These are phyloP conservation scores for Manis pentadactyla DNA, from an alignment of 2,797 vertebrate species.

Conservation along the genomic window DNA sequence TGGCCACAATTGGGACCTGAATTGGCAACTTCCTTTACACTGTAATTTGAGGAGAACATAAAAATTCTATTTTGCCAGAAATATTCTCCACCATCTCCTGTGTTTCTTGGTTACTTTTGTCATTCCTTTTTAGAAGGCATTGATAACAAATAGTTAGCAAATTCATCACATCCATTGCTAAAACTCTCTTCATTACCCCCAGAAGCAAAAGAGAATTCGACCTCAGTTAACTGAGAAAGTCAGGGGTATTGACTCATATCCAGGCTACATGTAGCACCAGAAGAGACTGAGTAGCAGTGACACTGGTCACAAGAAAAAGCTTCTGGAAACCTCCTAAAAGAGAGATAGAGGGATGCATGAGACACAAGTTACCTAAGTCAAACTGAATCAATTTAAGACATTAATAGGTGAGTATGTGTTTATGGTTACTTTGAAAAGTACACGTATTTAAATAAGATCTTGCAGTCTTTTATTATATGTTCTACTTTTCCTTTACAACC, in stretches of 20 bases:
- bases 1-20: not conserved
- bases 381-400: not conserved
- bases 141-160: not conserved
- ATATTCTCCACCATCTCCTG: not conserved
- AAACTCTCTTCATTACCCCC: not conserved
- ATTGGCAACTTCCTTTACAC: slow-evolving; percentile 18
- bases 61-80: slow-evolving; percentile 20
- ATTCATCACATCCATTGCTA: not conserved
- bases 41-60: slow-evolving; percentile 16
- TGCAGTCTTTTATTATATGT: not conserved
- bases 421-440: not conserved
- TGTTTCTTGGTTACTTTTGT: slow-evolving; percentile 19
- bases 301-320: not conserved
- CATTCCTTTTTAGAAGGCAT: not conserved
- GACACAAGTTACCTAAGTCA: not conserved
- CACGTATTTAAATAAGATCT: not conserved
- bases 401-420: not conserved
- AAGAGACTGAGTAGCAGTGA: not conserved
- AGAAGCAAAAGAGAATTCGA: not conserved
- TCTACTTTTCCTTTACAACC: not conserved
- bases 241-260: not conserved
- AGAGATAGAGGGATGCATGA: not conserved
- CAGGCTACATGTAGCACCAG: not conserved
- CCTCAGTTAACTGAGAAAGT: not conserved
- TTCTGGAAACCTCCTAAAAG: not conserved